Evolutionary conservation across 2,797 vertebrate species (phyloP).

Genomic region (Xenops minutus): DNA sequence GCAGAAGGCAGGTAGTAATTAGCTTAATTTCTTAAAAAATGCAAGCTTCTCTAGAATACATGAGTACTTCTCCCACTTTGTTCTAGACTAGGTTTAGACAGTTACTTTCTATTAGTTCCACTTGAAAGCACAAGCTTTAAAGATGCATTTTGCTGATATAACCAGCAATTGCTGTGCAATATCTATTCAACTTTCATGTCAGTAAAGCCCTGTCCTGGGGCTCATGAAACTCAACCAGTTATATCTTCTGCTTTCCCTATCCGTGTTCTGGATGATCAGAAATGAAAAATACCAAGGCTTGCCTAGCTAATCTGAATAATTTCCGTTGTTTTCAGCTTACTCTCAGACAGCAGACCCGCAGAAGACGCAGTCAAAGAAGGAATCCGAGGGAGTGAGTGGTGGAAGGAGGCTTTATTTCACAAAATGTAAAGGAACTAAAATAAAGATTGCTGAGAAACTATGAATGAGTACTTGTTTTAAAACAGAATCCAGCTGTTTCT

Average conservation of each 20-base stretch:
- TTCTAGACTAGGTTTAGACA: neutral
- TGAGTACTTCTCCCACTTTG: neutral
- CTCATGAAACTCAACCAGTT: neutral
- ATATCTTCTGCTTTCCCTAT: neutral
- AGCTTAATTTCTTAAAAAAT: neutral
- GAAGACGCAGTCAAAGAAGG: constrained; percentile 20
- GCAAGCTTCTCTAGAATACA: neutral
- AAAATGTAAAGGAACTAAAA: constrained; percentile 59
- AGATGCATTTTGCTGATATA: neutral
- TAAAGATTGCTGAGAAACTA: constrained; percentile 55
- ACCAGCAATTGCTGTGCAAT: neutral
- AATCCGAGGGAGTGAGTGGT: neutral
- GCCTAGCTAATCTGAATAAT: neutral
- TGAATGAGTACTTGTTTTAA: constrained; percentile 66
- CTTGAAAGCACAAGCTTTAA: neutral
- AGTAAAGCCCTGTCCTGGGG: neutral
- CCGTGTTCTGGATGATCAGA: neutral
- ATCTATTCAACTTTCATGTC: neutral
- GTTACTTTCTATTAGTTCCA: neutral
- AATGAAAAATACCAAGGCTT: neutral
- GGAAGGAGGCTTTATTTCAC: constrained; percentile 68
- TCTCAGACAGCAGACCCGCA: constrained; percentile 45
- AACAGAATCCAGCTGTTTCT: constrained; percentile 63
- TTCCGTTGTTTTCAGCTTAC: constrained; percentile 74
- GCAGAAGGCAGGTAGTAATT: neutral